Percentiles rank a stretch among this genome's conserved stretches.
Evolutionary conservation across 2,797 vertebrate genomes (phyloP).

Genomic region (Peromyscus aztecus): DNA sequence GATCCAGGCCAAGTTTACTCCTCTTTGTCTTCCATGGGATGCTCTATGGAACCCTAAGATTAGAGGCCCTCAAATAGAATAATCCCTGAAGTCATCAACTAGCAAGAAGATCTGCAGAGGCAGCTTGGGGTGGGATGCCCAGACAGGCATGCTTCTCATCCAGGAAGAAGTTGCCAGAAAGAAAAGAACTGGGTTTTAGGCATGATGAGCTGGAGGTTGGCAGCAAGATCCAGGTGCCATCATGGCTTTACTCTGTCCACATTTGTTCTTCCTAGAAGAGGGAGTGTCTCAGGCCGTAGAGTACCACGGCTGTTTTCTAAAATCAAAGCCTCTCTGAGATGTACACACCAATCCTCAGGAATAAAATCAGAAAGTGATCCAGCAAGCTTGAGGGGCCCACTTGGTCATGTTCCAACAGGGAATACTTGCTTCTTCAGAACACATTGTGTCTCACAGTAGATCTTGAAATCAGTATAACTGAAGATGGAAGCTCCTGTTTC

Average conservation of each 20-base stretch:
- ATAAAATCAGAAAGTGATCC: background rate
- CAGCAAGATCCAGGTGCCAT: background rate
- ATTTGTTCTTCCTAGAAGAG: constrained; percentile 44
- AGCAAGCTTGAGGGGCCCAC: background rate
- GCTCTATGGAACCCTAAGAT: background rate
- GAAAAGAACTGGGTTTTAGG: background rate
- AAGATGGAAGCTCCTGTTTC: background rate
- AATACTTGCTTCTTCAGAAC: constrained; percentile 44
- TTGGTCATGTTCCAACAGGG: background rate
- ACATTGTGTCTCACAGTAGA: background rate
- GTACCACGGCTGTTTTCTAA: background rate
- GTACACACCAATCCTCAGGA: background rate
- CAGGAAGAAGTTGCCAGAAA: background rate
- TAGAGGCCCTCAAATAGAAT: background rate
- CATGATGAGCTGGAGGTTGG: background rate
- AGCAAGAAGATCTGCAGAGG: background rate
- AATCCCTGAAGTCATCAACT: background rate
- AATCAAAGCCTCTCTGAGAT: background rate
- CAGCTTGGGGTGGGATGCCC: fast-evolving
- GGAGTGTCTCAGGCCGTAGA: background rate
- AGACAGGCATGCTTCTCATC: background rate
- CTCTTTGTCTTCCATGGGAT: background rate
- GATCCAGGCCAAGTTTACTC: too few species aligned
- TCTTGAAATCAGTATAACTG: background rate
- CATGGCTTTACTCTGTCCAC: background rate